Evolutionary conservation across 2,797 vertebrate genomes (phyloP).

Genomic region (Lerista edwardsae): DNA sequence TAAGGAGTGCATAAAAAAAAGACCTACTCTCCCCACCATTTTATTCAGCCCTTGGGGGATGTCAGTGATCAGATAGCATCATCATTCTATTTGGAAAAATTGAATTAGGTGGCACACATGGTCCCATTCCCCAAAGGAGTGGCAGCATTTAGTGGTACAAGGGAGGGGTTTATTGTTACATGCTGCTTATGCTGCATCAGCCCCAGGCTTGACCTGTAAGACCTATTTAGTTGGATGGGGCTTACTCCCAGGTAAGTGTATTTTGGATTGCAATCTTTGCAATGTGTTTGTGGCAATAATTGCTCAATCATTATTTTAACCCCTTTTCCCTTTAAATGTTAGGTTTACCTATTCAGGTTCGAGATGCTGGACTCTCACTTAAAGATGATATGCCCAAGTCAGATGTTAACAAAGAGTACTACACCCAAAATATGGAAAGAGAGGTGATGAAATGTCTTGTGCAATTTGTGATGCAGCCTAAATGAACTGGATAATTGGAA

Average conservation of each 20-base stretch:
- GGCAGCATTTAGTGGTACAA: not conserved
- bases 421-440: conserved; percentile 98
- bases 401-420: conserved; percentile 98
- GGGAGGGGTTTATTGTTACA: not conserved
- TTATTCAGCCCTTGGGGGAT: not conserved
- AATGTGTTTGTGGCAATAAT: not conserved
- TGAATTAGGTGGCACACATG: not conserved
- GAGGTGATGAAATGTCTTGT: conserved; percentile 78
- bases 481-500: not conserved
- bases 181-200: not conserved
- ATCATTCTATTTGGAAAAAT: not conserved
- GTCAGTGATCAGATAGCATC: not conserved
- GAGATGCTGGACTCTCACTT: conserved; percentile 91
- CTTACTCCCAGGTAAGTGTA: no score
- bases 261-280: no score
- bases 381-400: conserved; percentile 98
- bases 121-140: not conserved
- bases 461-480: not conserved
- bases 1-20: not conserved
- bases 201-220: no score
- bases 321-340: conserved; percentile 18
- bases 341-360: conserved; percentile 98
- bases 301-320: not conserved
- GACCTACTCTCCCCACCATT: not conserved
- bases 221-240: no score